Conservation (phyloP, 2,888 invertebrate species). For the Yponomeuta cagnagella region DNA sequence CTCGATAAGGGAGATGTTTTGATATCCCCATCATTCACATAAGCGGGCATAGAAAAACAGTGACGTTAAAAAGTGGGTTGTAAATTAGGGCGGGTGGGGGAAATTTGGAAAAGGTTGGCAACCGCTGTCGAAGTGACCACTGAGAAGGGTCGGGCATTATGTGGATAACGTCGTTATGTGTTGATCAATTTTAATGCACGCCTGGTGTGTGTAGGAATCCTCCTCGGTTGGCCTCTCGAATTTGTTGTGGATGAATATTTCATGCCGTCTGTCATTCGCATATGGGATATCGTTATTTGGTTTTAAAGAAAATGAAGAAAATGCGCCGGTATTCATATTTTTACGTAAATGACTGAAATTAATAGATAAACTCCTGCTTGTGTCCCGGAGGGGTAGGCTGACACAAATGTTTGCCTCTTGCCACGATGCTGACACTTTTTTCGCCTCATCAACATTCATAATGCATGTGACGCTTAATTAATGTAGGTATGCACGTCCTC, state of each 20-base stretch:
- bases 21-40: conserved; percentile 70
- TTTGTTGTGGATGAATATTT: conserved; percentile 3
- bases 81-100: conserved; percentile 45
- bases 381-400: too few relatives aligned
- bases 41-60: conserved; percentile 71
- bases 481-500: too few relatives aligned
- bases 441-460: too few relatives aligned
- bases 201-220: conserved; percentile 3
- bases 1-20: conserved; percentile 70
- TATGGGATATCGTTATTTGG: not conserved
- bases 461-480: too few relatives aligned
- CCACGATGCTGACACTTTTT: too few relatives aligned
- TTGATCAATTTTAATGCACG: conserved; percentile 72
- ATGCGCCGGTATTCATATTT: not conserved
- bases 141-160: conserved; percentile 71
- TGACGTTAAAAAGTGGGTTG: conserved; percentile 72
- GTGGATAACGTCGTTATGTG: conserved; percentile 73
- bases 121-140: conserved; percentile 74
- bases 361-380: too few relatives aligned
- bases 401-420: too few relatives aligned
- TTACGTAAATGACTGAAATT: too few relatives aligned
- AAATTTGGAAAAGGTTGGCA: conserved; percentile 57
- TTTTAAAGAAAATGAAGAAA: not conserved
- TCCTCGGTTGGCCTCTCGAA: conserved; percentile 3
- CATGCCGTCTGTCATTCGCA: not conserved